These are phyloP conservation scores for Callopanchax toddi DNA, from an alignment of 2,113 vertebrate species.

Conservation along the genomic window DNA sequence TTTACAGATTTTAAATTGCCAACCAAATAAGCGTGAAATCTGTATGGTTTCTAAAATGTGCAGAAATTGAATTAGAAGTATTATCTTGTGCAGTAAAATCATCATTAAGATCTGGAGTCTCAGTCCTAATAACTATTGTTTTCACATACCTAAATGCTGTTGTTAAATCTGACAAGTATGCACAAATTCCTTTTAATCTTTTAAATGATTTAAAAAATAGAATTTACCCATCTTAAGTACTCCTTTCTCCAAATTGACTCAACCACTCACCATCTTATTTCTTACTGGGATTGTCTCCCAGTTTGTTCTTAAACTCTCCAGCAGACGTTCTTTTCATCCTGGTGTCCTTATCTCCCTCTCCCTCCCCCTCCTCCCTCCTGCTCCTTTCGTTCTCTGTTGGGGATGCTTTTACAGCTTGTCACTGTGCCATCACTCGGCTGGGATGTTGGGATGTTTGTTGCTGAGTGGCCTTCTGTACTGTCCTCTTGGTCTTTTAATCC, in stretches of 20 bases:
- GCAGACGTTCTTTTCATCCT: constrained; percentile 5
- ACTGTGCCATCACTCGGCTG: constrained; percentile 38
- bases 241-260: too few relatives aligned
- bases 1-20: too few relatives aligned
- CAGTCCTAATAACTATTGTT: too few relatives aligned
- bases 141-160: background rate
- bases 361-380: constrained; percentile 13
- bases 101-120: background rate
- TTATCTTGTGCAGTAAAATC: background rate
- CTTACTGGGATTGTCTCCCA: background rate
- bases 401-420: constrained; percentile 75
- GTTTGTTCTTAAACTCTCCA: constrained; percentile 18
- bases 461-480: constrained; percentile 45
- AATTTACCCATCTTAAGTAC: too few relatives aligned
- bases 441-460: constrained; percentile 52
- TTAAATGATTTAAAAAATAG: too few relatives aligned
- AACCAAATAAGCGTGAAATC: too few relatives aligned
- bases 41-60: background rate
- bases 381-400: constrained; percentile 53
- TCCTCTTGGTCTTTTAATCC: constrained; percentile 54
- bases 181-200: too few relatives aligned
- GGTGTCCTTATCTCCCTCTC: constrained; percentile 22
- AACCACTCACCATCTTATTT: background rate
- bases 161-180: too few relatives aligned
- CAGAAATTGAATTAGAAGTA: background rate